Percentiles rank a stretch among this genome's conserved stretches.
These are phyloP conservation scores for Neodiprion fabricii DNA, from an alignment of 1,140 invertebrate species.

Conservation along the genomic window DNA sequence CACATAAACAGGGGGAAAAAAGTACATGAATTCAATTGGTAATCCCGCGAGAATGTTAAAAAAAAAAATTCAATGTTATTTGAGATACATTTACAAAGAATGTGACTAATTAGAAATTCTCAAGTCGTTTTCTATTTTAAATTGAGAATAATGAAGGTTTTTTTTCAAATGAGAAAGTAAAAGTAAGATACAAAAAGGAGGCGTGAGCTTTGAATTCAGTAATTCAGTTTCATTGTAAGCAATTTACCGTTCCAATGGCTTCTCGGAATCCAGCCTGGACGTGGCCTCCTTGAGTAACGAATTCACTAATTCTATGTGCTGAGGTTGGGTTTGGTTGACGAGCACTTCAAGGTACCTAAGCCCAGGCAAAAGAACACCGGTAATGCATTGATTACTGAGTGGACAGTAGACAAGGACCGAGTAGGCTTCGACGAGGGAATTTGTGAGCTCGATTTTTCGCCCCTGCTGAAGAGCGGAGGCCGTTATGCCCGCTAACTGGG, in stretches of 20 bases:
- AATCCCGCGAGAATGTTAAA: no score
- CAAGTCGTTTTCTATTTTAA: no score
- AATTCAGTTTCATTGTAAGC: no score
- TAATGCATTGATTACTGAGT: conserved; percentile 61
- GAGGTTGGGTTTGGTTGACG: conserved; percentile 58
- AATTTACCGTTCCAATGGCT: conserved; percentile 55
- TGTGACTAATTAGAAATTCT: no score
- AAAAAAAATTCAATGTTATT: no score
- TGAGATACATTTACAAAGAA: no score
- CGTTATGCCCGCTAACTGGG: conserved; percentile 67
- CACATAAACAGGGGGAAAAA: no score
- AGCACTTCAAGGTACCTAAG: conserved; percentile 62
- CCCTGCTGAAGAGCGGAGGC: conserved; percentile 65
- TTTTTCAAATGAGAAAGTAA: no score
- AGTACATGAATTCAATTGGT: no score
- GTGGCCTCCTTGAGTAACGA: conserved; percentile 65
- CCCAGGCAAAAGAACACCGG: conserved; percentile 58
- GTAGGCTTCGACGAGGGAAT: conserved; percentile 72
- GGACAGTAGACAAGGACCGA: conserved; percentile 71
- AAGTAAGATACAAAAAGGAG: no score
- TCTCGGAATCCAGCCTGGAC: conserved; percentile 50
- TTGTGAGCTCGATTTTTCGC: conserved; percentile 65
- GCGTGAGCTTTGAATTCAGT: no score
- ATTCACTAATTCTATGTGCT: conserved; percentile 60
- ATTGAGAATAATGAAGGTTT: no score